Evolutionary conservation across 2,113 vertebrate genomes (phyloP).

Genomic region (Chloebia gouldiae): DNA sequence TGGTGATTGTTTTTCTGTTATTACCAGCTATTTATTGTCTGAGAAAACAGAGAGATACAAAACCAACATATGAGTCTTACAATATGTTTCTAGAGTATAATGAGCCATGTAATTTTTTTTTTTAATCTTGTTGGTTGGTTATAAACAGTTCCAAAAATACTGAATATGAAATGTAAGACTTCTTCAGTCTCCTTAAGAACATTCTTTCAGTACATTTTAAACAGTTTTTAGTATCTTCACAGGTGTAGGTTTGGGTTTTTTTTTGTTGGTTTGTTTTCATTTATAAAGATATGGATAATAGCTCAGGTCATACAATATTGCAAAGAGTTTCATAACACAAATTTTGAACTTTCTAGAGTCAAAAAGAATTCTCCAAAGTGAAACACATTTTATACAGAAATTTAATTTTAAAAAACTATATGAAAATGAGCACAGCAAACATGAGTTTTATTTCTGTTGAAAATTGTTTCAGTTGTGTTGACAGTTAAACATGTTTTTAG

Average conservation of each 20-base stretch:
- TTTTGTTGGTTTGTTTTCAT: not conserved
- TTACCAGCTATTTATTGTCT: not conserved
- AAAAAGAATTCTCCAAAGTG: not conserved
- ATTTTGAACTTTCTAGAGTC: not conserved
- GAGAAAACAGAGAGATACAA: not conserved
- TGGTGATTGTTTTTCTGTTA: not conserved
- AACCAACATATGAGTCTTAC: not conserved
- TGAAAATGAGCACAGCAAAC: not conserved
- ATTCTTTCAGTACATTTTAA: not conserved
- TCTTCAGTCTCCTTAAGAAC: not conserved
- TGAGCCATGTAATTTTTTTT: not conserved
- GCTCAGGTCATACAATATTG: not conserved
- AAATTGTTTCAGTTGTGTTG: not conserved
- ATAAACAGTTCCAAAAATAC: not conserved
- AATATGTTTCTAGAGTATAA: not conserved
- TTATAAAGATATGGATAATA: not conserved
- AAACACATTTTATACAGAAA: not conserved
- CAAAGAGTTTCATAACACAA: not conserved
- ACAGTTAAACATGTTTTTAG: not conserved
- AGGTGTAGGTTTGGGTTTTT: accelerated
- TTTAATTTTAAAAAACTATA: not conserved
- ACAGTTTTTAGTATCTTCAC: not conserved
- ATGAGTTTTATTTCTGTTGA: not conserved
- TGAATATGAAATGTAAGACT: not conserved
- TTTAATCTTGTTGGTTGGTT: not conserved